A percentile compares a stretch with the other conserved stretches of the same genome.
Conservation (phyloP, 2,113 vertebrate genomes). For the Pterocles burchelli region DNA sequence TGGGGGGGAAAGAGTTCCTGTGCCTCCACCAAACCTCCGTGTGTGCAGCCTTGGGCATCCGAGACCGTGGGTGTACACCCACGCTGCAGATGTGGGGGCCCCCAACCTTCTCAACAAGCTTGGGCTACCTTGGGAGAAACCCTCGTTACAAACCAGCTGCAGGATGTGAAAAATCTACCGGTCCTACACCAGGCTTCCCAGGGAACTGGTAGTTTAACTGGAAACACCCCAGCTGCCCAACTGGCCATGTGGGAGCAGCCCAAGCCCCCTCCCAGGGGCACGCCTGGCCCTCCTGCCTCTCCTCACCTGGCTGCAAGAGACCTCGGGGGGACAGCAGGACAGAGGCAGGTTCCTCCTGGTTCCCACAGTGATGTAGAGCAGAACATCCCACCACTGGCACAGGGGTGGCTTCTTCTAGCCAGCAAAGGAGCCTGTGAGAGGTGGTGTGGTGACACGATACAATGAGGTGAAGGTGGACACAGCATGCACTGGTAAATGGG, state of each 20-base stretch:
- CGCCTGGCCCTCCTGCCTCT: too few relatives aligned
- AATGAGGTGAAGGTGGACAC: neutral
- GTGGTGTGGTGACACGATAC: rapidly evolving
- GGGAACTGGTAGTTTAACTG: neutral
- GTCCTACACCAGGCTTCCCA: neutral
- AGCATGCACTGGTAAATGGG: neutral
- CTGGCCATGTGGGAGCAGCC: neutral
- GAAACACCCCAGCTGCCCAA: neutral
- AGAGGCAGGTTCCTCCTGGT: neutral
- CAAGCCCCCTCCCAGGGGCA: rapidly evolving
- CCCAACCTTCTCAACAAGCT: neutral
- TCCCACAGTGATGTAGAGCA: neutral
- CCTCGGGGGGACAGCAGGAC: neutral
- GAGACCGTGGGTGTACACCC: rapidly evolving
- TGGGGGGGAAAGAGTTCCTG: neutral
- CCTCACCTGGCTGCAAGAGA: neutral
- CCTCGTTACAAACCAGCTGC: neutral
- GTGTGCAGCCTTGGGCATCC: neutral
- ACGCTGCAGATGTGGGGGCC: neutral
- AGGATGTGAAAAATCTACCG: neutral
- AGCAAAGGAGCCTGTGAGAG: neutral
- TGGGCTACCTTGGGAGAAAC: neutral
- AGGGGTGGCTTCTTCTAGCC: neutral
- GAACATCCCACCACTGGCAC: neutral
- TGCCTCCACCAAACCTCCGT: neutral